Conservation (phyloP, 1,140 invertebrate species). For the Hyphantria cunea region DNA sequence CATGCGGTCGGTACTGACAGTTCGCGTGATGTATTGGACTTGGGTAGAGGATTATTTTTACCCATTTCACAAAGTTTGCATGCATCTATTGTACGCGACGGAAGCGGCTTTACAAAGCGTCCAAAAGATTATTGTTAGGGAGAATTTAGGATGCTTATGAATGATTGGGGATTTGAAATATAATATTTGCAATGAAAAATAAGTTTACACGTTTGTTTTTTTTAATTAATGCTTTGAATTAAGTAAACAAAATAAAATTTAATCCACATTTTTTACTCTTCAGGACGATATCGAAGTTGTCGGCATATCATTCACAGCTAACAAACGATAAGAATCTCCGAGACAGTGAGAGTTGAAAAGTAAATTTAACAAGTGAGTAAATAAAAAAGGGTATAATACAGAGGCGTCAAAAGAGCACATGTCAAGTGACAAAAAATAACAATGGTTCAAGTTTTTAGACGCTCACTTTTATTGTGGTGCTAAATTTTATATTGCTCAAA, state of each 20-base stretch:
- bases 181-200: slow-evolving; percentile 40
- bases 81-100: slow-evolving; percentile 74
- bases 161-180: slow-evolving; percentile 59
- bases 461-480: background rate
- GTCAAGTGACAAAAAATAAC: slow-evolving; percentile 22
- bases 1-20: slow-evolving; percentile 77
- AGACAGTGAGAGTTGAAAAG: background rate
- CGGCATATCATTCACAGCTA: background rate
- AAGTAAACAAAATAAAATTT: background rate
- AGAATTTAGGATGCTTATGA: slow-evolving; percentile 51
- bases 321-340: background rate
- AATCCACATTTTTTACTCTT: too few relatives aligned
- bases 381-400: slow-evolving; percentile 18
- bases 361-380: slow-evolving; percentile 8
- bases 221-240: background rate
- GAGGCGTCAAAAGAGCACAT: slow-evolving; percentile 19
- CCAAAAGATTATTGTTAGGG: slow-evolving; percentile 60
- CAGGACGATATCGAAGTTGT: too few relatives aligned
- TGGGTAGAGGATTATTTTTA: slow-evolving; percentile 77
- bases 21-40: slow-evolving; percentile 78
- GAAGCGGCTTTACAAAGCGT: slow-evolving; percentile 75
- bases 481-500: slow-evolving; percentile 5
- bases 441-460: slow-evolving; percentile 11
- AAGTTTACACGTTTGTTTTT: slow-evolving; percentile 19
- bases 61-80: slow-evolving; percentile 79